A percentile compares a stretch with the other conserved stretches of the same genome.
phyloP scores from a whole-genome alignment of 1,140 invertebrate genomes.

The Apis mellifera region DNA sequence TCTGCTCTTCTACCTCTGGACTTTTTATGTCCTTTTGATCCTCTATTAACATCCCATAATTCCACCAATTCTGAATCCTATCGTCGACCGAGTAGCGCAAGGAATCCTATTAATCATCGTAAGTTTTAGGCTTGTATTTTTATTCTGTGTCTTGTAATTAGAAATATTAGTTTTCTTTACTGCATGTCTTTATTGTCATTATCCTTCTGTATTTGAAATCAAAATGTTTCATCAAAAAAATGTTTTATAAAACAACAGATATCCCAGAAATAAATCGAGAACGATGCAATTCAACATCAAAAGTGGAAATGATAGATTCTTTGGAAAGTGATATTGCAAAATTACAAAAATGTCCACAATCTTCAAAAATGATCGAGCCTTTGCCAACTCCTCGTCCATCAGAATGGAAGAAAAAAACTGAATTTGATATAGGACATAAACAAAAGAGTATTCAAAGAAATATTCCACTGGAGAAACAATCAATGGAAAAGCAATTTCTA shows the following conservation, averaged over 20 bases:
- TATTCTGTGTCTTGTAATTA: constrained; percentile 27
- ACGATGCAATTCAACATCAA: constrained; percentile 53
- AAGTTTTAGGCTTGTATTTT: constrained; percentile 72
- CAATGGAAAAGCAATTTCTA: constrained; percentile 39
- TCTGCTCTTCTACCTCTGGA: constrained; percentile 80
- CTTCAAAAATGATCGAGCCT: constrained; percentile 76
- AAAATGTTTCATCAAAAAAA: not conserved
- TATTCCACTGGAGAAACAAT: constrained; percentile 41
- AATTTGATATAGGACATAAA: constrained; percentile 48
- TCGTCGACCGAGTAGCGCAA: constrained; percentile 79
- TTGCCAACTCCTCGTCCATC: constrained; percentile 73
- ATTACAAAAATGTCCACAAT: constrained; percentile 59
- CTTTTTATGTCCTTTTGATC: constrained; percentile 80
- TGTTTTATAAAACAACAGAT: constrained; percentile 22
- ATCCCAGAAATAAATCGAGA: constrained; percentile 27
- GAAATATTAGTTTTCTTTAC: not conserved
- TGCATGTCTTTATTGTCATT: not conserved
- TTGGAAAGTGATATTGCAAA: constrained; percentile 41
- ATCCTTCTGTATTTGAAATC: too few relatives aligned
- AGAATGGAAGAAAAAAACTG: constrained; percentile 71
- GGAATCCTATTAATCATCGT: constrained; percentile 79
- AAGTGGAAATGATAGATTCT: constrained; percentile 51
- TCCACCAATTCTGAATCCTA: constrained; percentile 80
- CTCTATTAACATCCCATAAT: constrained; percentile 79
- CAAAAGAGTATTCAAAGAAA: constrained; percentile 38